Evolutionary conservation across 2,797 vertebrate genomes (phyloP).

Genomic region (Ispidina picta): DNA sequence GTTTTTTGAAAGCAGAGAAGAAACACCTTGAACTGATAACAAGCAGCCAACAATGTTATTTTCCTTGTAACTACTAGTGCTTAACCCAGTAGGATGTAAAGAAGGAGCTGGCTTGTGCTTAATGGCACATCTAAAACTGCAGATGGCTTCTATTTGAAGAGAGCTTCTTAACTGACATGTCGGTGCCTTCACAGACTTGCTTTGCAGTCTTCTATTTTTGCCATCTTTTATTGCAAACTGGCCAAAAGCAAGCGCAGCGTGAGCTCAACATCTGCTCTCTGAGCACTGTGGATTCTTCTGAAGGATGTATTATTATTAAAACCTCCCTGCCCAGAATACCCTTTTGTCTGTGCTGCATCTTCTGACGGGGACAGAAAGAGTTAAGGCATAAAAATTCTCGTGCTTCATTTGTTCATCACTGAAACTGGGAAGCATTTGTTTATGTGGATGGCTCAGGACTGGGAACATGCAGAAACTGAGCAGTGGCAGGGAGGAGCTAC

Average conservation of each 20-base stretch:
- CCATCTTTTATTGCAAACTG: background rate
- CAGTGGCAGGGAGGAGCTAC: background rate
- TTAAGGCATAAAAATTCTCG: background rate
- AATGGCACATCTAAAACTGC: conserved; percentile 22
- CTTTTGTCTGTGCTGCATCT: background rate
- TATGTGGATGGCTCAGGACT: background rate
- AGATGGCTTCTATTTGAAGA: conserved; percentile 45
- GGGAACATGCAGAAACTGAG: background rate
- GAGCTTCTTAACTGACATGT: background rate
- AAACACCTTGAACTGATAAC: background rate
- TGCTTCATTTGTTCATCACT: background rate
- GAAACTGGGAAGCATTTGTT: conserved; percentile 17
- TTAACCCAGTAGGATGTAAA: background rate
- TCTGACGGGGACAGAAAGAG: background rate
- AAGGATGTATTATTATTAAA: background rate
- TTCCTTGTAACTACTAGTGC: background rate
- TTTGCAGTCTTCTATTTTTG: conserved; percentile 28
- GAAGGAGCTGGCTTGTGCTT: background rate
- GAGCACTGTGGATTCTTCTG: background rate
- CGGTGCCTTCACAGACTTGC: background rate
- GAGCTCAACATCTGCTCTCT: background rate
- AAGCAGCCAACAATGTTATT: background rate
- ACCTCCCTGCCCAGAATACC: background rate
- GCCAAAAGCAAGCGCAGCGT: background rate
- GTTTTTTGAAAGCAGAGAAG: background rate